Evolutionary conservation across 2,888 invertebrate genomes (phyloP).

Genomic region (Rhingia rostrata): DNA sequence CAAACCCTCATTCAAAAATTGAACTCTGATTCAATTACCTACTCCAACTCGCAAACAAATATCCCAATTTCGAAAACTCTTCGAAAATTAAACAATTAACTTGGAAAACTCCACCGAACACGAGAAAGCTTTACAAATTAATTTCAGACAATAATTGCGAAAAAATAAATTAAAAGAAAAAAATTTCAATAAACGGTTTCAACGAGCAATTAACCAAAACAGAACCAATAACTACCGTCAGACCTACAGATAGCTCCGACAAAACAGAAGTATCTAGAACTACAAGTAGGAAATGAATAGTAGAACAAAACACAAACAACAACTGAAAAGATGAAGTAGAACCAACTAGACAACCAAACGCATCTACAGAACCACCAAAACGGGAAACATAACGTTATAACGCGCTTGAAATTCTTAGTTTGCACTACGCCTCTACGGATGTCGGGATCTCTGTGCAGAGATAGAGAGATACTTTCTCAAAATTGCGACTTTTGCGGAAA

Average conservation of each 20-base stretch:
- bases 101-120: too few relatives aligned
- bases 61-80: too few relatives aligned
- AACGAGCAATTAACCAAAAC: slow-evolving; percentile 60
- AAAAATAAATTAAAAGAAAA: slow-evolving; percentile 34
- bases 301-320: background rate
- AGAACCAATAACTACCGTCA: slow-evolving; percentile 37
- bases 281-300: slow-evolving; percentile 20
- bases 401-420: slow-evolving; percentile 51
- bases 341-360: background rate
- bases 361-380: slow-evolving; percentile 13
- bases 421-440: background rate
- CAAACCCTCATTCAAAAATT: too few relatives aligned
- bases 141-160: slow-evolving; percentile 28
- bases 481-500: slow-evolving; percentile 29
- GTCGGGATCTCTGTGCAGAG: background rate
- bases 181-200: slow-evolving; percentile 65
- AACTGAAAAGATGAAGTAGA: background rate
- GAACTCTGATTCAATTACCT: too few relatives aligned
- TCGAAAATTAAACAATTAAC: too few relatives aligned
- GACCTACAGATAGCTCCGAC: slow-evolving; percentile 32
- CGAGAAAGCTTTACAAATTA: slow-evolving; percentile 12
- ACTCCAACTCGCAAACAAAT: too few relatives aligned
- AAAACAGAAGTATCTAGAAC: background rate
- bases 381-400: slow-evolving; percentile 45
- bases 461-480: slow-evolving; percentile 32